Conservation (phyloP, 1,140 invertebrate species). For the Druon quercuslanigerum region DNA sequence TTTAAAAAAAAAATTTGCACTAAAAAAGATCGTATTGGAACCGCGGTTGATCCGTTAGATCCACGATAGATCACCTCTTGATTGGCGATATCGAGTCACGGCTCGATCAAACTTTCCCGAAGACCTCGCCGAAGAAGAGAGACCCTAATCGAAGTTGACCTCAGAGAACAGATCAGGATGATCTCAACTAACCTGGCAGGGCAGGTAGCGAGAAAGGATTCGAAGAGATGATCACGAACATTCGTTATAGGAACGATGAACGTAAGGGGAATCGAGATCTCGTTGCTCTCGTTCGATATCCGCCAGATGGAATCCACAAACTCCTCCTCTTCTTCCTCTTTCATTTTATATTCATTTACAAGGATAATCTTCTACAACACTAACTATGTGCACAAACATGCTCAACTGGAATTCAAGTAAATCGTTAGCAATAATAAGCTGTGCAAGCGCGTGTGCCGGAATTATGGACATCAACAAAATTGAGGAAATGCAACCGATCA, state of each 20-base stretch:
- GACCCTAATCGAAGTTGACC: slow-evolving; percentile 49
- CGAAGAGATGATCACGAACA: slow-evolving; percentile 52
- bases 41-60: slow-evolving; percentile 8
- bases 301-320: slow-evolving; percentile 4
- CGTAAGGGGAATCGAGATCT: slow-evolving; percentile 44
- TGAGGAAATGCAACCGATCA: not conserved
- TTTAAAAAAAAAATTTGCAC: slow-evolving; percentile 1
- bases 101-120: slow-evolving; percentile 62
- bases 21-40: slow-evolving; percentile 31
- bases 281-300: slow-evolving; percentile 38
- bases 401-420: no score
- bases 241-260: slow-evolving; percentile 46
- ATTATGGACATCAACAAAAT: not conserved
- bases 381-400: not conserved
- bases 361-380: not conserved
- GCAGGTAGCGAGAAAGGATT: slow-evolving; percentile 56
- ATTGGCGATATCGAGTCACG: slow-evolving; percentile 57
- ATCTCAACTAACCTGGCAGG: slow-evolving; percentile 49
- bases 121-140: slow-evolving; percentile 43
- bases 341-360: not conserved
- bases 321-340: not conserved
- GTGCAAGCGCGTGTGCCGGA: no score
- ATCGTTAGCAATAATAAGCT: no score
- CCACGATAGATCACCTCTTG: slow-evolving; percentile 40
- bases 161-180: slow-evolving; percentile 30